A percentile compares a stretch with the other conserved stretches of the same genome.
These are phyloP conservation scores for Teleiodes luculella DNA, from an alignment of 2,888 invertebrate genomes.

Conservation along the genomic window DNA sequence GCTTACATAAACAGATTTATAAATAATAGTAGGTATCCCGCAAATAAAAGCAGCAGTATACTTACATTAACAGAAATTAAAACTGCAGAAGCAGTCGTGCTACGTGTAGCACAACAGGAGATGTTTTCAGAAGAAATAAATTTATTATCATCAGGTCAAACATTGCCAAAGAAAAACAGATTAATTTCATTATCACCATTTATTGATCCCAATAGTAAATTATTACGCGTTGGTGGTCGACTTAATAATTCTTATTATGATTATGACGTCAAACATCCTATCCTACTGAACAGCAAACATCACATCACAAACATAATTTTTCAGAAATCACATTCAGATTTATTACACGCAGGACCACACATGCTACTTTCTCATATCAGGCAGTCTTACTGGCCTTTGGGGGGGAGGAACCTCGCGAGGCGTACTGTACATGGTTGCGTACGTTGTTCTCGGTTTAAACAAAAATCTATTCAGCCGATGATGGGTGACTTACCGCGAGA, in stretches of 20 bases:
- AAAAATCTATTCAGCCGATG: too few relatives aligned
- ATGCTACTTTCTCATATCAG: background rate
- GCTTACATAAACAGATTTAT: too few relatives aligned
- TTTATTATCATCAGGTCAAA: conserved; percentile 10
- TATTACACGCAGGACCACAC: conserved; percentile 4
- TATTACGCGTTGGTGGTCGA: too few relatives aligned
- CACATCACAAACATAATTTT: background rate
- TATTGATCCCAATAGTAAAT: background rate
- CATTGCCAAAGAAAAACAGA: conserved; percentile 15
- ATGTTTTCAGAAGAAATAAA: conserved; percentile 15
- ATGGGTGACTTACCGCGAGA: conserved; percentile 15
- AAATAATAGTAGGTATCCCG: conserved; percentile 13
- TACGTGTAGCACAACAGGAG: conserved; percentile 12
- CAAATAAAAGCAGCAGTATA: too few relatives aligned
- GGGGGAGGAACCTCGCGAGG: conserved; percentile 9
- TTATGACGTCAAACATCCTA: too few relatives aligned
- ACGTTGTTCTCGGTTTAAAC: too few relatives aligned
- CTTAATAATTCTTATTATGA: background rate
- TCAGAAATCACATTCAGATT: background rate
- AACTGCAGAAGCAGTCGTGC: too few relatives aligned
- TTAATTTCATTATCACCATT: conserved; percentile 19
- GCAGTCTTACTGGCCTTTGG: background rate
- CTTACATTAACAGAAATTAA: too few relatives aligned
- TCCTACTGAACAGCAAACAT: conserved; percentile 2
- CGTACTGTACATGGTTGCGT: conserved; percentile 2